phyloP scores from a whole-genome alignment of 2,113 vertebrate genomes.

The Damaliscus lunatus region DNA sequence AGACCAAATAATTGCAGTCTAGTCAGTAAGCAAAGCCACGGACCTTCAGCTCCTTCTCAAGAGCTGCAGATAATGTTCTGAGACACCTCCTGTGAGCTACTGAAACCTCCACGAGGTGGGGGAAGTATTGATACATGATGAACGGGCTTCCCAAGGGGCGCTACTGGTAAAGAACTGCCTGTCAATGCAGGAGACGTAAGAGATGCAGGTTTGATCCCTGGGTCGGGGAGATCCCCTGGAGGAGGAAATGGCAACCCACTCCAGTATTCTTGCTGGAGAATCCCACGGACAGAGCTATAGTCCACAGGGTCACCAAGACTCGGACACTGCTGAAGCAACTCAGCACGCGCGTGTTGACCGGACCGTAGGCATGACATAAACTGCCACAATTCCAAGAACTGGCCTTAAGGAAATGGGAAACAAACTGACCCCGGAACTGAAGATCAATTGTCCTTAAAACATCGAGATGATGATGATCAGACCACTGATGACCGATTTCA shows the following conservation, averaged over 20 bases:
- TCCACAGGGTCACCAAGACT: not conserved
- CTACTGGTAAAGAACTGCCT: fast-evolving
- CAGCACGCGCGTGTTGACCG: fast-evolving
- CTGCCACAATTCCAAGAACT: not conserved
- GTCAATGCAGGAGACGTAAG: not conserved
- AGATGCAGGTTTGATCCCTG: not conserved
- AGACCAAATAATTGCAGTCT: not conserved
- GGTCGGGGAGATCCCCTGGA: not conserved
- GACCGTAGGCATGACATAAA: not conserved
- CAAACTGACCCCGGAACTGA: not conserved
- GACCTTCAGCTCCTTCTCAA: not conserved
- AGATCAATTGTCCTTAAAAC: not conserved
- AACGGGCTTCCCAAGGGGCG: not conserved
- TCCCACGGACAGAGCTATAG: not conserved
- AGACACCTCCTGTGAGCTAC: not conserved
- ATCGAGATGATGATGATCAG: not conserved
- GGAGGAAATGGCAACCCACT: not conserved
- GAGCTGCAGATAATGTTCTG: not conserved
- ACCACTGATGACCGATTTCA: not conserved
- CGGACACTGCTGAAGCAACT: fast-evolving
- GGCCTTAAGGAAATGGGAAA: not conserved
- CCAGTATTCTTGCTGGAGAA: not conserved
- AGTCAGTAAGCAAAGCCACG: not conserved
- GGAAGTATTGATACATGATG: not conserved
- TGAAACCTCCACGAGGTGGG: not conserved